Base-by-base conservation (phyloP, 2,113 vertebrate genomes). In the Pimephales promelas region DNA sequence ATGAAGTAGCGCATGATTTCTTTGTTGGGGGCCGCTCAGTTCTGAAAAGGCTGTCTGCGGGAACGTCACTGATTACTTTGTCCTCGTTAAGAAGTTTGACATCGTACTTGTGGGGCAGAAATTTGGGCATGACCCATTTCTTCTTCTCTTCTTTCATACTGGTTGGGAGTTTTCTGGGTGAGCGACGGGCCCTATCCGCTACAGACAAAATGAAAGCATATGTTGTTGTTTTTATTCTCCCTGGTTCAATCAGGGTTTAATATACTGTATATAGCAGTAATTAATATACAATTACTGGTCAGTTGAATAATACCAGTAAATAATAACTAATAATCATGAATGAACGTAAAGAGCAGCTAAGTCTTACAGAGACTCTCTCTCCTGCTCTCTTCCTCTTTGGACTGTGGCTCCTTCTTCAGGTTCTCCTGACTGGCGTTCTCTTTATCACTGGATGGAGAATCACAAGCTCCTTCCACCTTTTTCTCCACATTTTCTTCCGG, bases 1-100 rank as follows among this genome's bases (percentile, higher is more conserved):
- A 99, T 99, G 89, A 98, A 99, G 86, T 99, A 99, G 20, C 98
- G 96, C 90, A 99, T 93, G 81, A 99, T 99, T 92, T 99, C 98
- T 89, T 99, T 99, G 91, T 97, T 99, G 45, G 98, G 98, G 98
- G 98, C 0, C 98, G 95, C 81, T 99, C 98, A 0, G 97, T 95
- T 56, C 98, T 95, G 80, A 92, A 94, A 49, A 99, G 94, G 87
- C 96, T 98, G 78, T 98, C 97, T 36, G 89, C 94, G 36, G 98
- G 98, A 45, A 99, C 98, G 0, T 94, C 95, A 87, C 96, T 98
- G 90, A 99, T 97, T 76, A 99, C 97, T 94, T 99, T 99, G 70
- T 99, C 97, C 90, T 99, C 97, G 54, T 90, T 96, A 83, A 98
- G 93, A 72, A 99, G 94, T 91, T 97, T 99, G 61, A 99, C 96